Evolutionary conservation across 2,113 vertebrate genomes (phyloP).

Genomic region (Erythrocebus patas): DNA sequence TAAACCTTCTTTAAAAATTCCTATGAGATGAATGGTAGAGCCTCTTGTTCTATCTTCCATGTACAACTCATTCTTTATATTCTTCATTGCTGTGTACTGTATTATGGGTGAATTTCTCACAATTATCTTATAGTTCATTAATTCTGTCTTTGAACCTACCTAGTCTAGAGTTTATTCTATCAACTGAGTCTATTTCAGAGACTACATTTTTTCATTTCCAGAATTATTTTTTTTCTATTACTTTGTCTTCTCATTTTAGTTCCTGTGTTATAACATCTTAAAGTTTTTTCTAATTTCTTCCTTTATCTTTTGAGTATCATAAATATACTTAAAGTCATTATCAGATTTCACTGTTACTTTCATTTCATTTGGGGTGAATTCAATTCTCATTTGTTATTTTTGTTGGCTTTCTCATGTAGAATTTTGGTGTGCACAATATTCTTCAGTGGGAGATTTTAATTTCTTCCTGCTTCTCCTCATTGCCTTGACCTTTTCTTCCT

Average conservation of each 20-base stretch:
- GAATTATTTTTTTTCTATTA: neutral
- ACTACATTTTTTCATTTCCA: neutral
- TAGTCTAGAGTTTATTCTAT: neutral
- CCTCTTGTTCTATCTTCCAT: neutral
- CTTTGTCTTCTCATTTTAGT: neutral
- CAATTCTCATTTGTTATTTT: neutral
- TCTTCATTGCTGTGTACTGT: neutral
- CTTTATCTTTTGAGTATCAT: neutral
- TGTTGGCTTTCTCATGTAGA: neutral
- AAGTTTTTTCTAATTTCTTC: neutral
- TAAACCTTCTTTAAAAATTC: neutral
- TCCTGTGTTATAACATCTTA: neutral
- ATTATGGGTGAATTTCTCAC: neutral
- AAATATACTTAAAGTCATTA: neutral
- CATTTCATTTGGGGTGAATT: slow-evolving; percentile 34
- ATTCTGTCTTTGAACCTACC: neutral
- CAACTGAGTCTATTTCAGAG: neutral
- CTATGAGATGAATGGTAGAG: neutral
- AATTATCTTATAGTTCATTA: neutral
- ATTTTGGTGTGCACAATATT: neutral
- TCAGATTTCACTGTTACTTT: neutral
- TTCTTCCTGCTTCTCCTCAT: neutral
- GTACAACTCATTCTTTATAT: neutral
- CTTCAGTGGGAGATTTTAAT: neutral
- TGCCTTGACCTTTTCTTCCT: neutral